Evolutionary conservation across 1,140 invertebrate species (phyloP), one percentile per base, ranked within the genome.

Genomic region (Pentalonia nigronervosa): DNA sequence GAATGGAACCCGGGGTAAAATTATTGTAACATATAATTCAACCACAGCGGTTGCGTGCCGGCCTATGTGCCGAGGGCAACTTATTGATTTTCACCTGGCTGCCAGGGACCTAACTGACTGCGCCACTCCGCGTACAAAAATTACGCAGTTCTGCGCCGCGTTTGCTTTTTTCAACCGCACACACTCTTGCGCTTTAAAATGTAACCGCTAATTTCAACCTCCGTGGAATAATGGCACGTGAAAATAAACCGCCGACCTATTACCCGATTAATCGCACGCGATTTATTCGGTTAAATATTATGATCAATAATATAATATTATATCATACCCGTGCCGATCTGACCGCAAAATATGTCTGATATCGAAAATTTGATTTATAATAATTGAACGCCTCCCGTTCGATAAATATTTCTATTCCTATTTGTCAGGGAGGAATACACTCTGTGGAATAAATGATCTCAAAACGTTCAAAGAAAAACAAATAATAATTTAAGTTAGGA

Each of bases 81-180:
- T 93, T 93, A 93, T 93, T 93, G 91, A 93, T 93, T 93, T 93
- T 93, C 48, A 93, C 91, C 91, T 93, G 91, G 76, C 91, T 93
- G 76, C 91, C 91, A 45, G 76, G 76, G 76, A 84, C 81, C 47
- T 93, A 36, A 84, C 81, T 50, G 47, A 93, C 91, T 93, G 91
- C 81, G 91, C 91, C 91, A 56, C 91, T 84, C 91, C n/a, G 91
- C 81, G 34, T 50, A 92, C 91, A 92, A 81, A 83, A 76, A 92
- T 36, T 83, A 92, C 91, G 50, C 47, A 45, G 47, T 76, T 92
- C 67, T 48, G 67, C 41, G 45, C 60, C 48, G 91, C n/a, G n/a
- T 92, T 91, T 92, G 67, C 47, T 81, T 81, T 67, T 92, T 83
- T 83, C 76, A 92, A 83, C 76, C 67, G 9, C 45, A 76, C 91